Evolutionary conservation across 2,113 vertebrate genomes (phyloP).

Genomic region (Gobio gobio): DNA sequence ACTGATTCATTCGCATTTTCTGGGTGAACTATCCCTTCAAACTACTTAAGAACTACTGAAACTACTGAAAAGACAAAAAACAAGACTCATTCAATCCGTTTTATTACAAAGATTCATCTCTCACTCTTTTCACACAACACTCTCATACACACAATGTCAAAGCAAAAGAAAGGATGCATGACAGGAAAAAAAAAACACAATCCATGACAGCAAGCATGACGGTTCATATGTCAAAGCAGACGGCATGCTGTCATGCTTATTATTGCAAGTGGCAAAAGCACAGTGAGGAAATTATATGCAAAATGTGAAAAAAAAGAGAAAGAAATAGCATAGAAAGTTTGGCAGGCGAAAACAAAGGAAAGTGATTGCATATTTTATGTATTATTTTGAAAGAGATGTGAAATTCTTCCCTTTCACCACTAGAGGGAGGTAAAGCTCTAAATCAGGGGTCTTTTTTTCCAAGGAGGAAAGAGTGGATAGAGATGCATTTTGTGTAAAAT

Average conservation of each 20-base stretch:
- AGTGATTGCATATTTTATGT: not conserved
- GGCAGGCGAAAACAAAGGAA: conserved; percentile 9
- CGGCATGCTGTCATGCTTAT: conserved; percentile 20
- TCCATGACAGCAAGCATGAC: not conserved
- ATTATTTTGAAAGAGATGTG: not conserved
- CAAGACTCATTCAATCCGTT: conserved; percentile 14
- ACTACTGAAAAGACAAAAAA: not conserved
- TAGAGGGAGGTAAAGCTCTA: conserved; percentile 36
- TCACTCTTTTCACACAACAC: not conserved
- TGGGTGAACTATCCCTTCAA: not conserved
- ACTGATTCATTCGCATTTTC: not conserved
- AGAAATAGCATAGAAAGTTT: not conserved
- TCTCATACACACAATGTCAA: not conserved
- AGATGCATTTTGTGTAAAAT: not conserved
- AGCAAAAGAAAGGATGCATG: conserved; percentile 6
- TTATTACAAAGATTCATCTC: conserved; percentile 31
- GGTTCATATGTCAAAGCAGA: not conserved
- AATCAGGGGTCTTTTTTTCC: not conserved
- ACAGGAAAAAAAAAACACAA: conserved; percentile 1
- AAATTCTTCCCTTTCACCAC: conserved; percentile 9
- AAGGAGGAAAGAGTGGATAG: not conserved
- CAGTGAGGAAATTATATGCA: not conserved
- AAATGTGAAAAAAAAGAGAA: not conserved
- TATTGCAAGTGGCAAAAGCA: not conserved
- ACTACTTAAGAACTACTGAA: not conserved